Base-by-base conservation (phyloP, 2,888 invertebrate species). In the Mythimna impura region DNA sequence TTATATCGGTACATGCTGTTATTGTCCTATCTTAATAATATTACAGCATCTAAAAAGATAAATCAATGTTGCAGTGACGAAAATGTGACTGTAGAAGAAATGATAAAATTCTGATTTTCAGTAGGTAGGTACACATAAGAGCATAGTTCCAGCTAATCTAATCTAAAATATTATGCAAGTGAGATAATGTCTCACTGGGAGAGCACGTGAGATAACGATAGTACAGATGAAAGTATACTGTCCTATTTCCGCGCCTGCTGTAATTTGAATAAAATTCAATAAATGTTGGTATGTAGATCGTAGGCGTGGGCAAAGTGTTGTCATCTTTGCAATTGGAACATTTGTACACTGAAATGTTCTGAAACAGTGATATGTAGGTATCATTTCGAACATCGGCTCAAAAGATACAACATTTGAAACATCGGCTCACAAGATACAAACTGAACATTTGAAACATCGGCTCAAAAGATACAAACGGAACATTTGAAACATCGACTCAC, bases 101-200 rank as follows among this genome's bases (percentile, higher is more conserved):
- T 40, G 36, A 47, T 47, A 63, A 5, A n/a, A 10, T 63, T 54
- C 36, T 36, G 60, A 66, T 73, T 62, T 65, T 22, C 43, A 61
- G 14, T 40, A 78, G 22, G 20, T 47, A 47, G 5, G 17, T 17
- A 47, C 14, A 62, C 12, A 54, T 30, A 43, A 60, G 34, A 72
- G 34, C 52, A 34, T 34, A 52, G 36, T 61, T 71, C 55, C 30
- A 71, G 47, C 8, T 77, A 65, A 70, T 80, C 77, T 80, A n/a
- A 80, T 81, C 70, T 73, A 43, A 77, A 81, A 81, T 76, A 69
- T 77, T 76, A 69, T 73, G 66, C 77, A 71, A 34, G 36, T 20
- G 50, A 34, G 40, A 67, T 47, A 69, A 22, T 71, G 66, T 73
- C 67, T 60, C 70, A 22, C 7, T 54, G 10, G 66, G 22, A 63